phyloP scores from a whole-genome alignment of 2,113 vertebrate species.

The Otolemur garnettii region DNA sequence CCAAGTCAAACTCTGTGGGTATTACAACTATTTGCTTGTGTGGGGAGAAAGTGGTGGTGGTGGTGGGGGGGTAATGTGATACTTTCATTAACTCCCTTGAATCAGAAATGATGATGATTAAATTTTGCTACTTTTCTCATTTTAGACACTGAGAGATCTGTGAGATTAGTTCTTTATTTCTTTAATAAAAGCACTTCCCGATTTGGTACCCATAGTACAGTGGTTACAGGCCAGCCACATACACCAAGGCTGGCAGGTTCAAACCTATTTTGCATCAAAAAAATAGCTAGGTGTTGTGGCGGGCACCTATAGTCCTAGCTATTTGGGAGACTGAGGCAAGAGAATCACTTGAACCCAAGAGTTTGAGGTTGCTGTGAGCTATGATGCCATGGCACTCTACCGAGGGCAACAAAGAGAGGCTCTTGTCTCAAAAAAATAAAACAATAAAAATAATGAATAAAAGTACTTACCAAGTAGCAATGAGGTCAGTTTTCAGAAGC shows the following conservation, averaged over 20 bases:
- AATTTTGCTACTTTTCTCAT: not conserved
- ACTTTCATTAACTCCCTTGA: conserved; percentile 7
- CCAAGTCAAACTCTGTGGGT: not conserved
- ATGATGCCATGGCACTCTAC: no score
- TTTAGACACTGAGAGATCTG: not conserved
- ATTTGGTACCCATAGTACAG: no score
- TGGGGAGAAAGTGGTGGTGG: not conserved
- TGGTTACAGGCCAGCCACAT: no score
- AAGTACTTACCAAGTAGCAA: conserved; percentile 3
- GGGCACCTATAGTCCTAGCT: no score
- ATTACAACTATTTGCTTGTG: not conserved
- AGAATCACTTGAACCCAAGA: no score
- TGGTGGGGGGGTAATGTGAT: not conserved
- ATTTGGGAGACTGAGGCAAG: no score
- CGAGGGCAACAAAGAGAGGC: no score
- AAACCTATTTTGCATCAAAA: no score
- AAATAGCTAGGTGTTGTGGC: no score
- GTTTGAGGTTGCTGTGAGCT: no score
- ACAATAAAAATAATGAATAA: not conserved
- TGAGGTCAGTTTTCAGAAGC: not conserved
- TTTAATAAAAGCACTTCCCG: conserved; percentile 6
- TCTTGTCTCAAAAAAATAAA: no score
- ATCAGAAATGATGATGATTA: not conserved
- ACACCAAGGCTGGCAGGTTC: no score
- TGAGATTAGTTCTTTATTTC: not conserved